Conservation (phyloP, 2,113 vertebrate genomes). For the Odocoileus hemionus region DNA sequence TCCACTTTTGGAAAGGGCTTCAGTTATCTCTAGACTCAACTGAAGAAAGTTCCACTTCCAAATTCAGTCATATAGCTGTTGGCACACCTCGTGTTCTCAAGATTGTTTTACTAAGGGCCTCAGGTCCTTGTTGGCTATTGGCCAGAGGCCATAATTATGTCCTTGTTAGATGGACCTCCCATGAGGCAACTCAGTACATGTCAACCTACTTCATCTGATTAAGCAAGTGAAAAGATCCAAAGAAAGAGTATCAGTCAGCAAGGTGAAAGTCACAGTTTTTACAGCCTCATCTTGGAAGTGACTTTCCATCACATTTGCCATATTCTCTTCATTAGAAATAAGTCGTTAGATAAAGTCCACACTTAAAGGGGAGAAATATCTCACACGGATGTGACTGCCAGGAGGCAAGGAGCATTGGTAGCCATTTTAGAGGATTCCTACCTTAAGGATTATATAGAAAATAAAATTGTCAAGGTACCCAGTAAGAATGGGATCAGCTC, state of each 20-base stretch:
- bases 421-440: background rate
- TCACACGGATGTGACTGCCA: background rate
- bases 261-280: background rate
- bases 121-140: background rate
- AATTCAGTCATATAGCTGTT: background rate
- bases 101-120: accelerated
- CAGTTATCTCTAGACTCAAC: background rate
- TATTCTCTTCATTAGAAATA: background rate
- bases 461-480: background rate
- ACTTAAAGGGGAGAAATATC: background rate
- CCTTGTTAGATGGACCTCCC: background rate
- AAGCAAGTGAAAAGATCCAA: background rate
- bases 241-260: background rate
- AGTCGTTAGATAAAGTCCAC: background rate
- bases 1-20: background rate
- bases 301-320: background rate
- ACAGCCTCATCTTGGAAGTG: background rate
- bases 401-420: background rate
- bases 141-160: background rate
- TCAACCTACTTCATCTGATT: background rate
- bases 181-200: background rate
- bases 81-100: background rate
- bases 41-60: background rate
- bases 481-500: background rate
- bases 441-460: background rate